phyloP scores from a whole-genome alignment of 92 coral and sea anemone species.

The Blastomussa wellsi region DNA sequence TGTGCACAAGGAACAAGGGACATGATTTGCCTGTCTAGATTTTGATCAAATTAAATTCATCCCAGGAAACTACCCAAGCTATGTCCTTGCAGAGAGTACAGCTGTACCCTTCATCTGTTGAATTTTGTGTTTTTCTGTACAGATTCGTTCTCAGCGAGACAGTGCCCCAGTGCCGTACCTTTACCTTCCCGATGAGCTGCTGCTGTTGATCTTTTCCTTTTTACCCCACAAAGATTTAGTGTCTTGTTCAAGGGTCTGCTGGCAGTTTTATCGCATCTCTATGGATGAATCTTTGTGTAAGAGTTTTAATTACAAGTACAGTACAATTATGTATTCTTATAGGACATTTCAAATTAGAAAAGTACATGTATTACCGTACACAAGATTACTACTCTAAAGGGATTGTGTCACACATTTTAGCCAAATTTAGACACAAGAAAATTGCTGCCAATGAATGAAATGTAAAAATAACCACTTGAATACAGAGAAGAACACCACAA shows the following conservation, averaged over 20 bases:
- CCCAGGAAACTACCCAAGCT: no score
- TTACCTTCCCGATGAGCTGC: slow-evolving; percentile 91
- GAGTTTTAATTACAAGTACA: slow-evolving; percentile 4
- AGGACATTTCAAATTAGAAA: background rate
- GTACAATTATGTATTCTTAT: background rate
- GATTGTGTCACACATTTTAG: no score
- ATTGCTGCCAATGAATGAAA: no score
- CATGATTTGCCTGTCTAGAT: no score
- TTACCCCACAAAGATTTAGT: slow-evolving; percentile 79
- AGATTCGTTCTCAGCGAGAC: slow-evolving; percentile 91
- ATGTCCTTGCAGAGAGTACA: no score
- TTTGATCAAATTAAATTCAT: no score
- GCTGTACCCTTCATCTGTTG: no score
- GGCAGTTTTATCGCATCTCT: slow-evolving; percentile 85
- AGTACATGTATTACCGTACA: background rate
- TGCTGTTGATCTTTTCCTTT: slow-evolving; percentile 76
- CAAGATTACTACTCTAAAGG: no score
- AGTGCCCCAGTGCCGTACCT: slow-evolving; percentile 83
- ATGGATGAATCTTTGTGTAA: slow-evolving; percentile 93
- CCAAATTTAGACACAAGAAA: no score
- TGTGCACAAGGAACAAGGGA: no score
- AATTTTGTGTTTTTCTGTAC: background rate
- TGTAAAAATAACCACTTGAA: no score
- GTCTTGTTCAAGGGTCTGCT: slow-evolving; percentile 82
- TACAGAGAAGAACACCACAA: no score